Percentiles rank a stretch among this genome's conserved stretches.
Conservation (phyloP, 1,140 invertebrate genomes). For the Gonatopus flavifemur region DNA sequence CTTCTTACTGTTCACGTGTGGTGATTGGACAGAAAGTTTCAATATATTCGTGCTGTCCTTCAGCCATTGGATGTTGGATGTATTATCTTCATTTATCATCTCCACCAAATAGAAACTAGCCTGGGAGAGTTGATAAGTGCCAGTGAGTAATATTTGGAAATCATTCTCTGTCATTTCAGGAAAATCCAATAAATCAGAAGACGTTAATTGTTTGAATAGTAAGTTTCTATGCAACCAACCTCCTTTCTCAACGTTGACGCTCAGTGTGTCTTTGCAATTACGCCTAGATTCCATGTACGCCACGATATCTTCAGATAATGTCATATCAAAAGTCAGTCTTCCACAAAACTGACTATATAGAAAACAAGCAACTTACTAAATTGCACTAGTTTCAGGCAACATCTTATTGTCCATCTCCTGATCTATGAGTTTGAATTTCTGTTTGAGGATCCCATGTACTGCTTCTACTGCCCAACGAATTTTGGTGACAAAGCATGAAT, state of each 20-base stretch:
- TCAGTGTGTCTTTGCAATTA: not conserved
- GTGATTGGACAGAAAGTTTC: constrained; percentile 16
- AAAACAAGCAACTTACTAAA: not conserved
- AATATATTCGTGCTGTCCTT: constrained; percentile 7
- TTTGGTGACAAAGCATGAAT: constrained; percentile 19
- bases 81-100: constrained; percentile 6
- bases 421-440: not conserved
- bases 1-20: constrained; percentile 11
- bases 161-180: not conserved
- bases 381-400: constrained; percentile 13
- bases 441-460: not conserved
- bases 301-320: not conserved
- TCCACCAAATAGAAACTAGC: constrained; percentile 4
- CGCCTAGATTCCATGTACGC: not conserved
- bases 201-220: not conserved
- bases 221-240: not conserved
- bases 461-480: not conserved
- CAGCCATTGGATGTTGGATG: constrained; percentile 4
- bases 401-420: constrained; percentile 8
- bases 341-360: not conserved
- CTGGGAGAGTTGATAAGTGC: constrained; percentile 2
- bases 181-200: constrained; percentile 1
- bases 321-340: not conserved
- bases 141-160: constrained; percentile 1
- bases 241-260: not conserved